A percentile compares a stretch with the other conserved stretches of the same genome.
Evolutionary conservation across 1,140 invertebrate species (phyloP).

Genomic region (Aphidius gifuensis): DNA sequence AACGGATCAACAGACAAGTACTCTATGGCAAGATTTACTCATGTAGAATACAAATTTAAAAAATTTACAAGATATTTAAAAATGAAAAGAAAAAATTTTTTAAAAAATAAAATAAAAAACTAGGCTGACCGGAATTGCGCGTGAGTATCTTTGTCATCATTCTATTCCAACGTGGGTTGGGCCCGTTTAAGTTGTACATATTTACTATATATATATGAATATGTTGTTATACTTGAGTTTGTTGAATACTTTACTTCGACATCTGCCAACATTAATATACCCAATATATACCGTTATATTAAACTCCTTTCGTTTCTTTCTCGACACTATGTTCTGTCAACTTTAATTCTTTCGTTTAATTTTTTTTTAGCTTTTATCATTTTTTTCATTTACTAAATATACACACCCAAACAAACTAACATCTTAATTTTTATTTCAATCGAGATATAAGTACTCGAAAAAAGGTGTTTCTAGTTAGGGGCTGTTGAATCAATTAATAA

Average conservation of each 20-base stretch:
- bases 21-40: too few relatives aligned
- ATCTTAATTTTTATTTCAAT: too few relatives aligned
- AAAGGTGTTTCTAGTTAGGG: too few relatives aligned
- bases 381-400: not conserved
- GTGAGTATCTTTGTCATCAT: not conserved
- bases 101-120: constrained; percentile 22
- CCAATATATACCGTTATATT: constrained; percentile 5
- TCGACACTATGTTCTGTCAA: not conserved
- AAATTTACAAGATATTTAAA: not conserved
- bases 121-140: constrained; percentile 38
- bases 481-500: too few relatives aligned
- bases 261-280: constrained; percentile 28
- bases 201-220: too few relatives aligned
- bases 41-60: too few relatives aligned
- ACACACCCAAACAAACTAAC: too few relatives aligned
- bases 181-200: too few relatives aligned
- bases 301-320: not conserved
- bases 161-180: constrained; percentile 36
- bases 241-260: constrained; percentile 33
- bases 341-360: not conserved
- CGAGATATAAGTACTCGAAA: too few relatives aligned
- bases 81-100: constrained; percentile 16
- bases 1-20: constrained; percentile 32
- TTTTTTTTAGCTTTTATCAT: constrained; percentile 2
- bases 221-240: constrained; percentile 22